phyloP scores from a whole-genome alignment of 2,113 vertebrate species.

The Saimiri boliviensis region DNA sequence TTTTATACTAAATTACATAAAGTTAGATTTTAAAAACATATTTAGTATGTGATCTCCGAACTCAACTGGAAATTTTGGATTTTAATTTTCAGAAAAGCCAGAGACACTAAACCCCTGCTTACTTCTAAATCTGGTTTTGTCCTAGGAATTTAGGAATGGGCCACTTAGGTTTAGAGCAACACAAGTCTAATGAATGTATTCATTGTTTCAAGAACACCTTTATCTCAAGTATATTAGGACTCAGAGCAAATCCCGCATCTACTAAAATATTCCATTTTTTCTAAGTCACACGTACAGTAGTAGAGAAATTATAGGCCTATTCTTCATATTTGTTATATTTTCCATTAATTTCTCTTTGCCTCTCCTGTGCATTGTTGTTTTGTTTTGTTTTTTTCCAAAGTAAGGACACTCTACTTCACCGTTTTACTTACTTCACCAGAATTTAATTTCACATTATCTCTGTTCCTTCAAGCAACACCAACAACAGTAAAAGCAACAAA shows the following conservation, averaged over 20 bases:
- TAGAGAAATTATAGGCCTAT: neutral
- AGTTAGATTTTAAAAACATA: neutral
- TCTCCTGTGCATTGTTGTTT: neutral
- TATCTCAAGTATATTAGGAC: neutral
- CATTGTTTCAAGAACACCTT: neutral
- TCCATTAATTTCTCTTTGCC: neutral
- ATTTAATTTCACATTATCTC: neutral
- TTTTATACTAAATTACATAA: neutral
- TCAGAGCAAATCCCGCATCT: neutral
- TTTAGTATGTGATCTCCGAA: neutral
- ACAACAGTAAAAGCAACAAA: neutral
- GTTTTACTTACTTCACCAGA: neutral
- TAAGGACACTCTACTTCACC: neutral
- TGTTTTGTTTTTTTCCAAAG: neutral
- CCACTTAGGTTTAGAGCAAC: neutral
- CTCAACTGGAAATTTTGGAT: neutral
- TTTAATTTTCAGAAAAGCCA: neutral
- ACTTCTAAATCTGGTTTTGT: neutral
- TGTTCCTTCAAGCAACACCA: neutral
- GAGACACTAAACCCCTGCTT: neutral
- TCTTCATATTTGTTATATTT: neutral
- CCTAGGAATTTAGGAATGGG: neutral
- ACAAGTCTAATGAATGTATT: neutral
- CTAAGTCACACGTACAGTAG: neutral
- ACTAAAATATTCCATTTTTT: neutral